Percentiles rank a stretch among this genome's conserved stretches.
Evolutionary conservation across 1,140 invertebrate genomes (phyloP).

Genomic region (Drosophila paulistorum): DNA sequence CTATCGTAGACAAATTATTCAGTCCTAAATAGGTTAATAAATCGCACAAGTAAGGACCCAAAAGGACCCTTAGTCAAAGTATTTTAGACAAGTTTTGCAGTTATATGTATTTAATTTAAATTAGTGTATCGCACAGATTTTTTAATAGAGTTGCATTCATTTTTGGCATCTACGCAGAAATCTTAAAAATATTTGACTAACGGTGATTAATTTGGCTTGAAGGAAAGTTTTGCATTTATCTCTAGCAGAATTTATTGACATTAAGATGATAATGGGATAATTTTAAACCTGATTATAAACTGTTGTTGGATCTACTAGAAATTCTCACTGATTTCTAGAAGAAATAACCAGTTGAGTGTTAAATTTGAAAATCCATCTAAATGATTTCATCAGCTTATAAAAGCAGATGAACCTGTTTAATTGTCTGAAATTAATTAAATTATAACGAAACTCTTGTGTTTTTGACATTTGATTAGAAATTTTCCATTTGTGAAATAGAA

Average conservation of each 20-base stretch:
- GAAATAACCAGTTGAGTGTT: background rate
- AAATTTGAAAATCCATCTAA: background rate
- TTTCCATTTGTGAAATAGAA: background rate
- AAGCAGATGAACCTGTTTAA: conserved; percentile 5
- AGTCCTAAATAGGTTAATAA: too few species aligned
- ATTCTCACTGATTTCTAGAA: background rate
- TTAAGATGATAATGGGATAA: background rate
- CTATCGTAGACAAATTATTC: too few species aligned
- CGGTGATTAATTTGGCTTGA: background rate
- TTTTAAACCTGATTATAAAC: background rate
- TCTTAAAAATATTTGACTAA: too few species aligned
- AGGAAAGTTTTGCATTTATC: background rate
- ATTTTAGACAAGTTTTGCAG: too few species aligned
- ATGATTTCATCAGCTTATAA: background rate
- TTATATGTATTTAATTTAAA: too few species aligned
- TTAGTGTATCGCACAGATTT: too few species aligned
- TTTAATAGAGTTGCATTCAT: too few species aligned
- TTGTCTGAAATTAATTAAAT: background rate
- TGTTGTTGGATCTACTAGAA: background rate
- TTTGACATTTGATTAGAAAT: background rate
- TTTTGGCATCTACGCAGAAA: too few species aligned
- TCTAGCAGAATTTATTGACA: background rate
- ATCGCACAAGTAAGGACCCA: too few species aligned
- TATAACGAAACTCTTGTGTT: background rate
- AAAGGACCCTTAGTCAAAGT: too few species aligned